These are phyloP conservation scores for Drosophila quinaria DNA, from an alignment of 2,888 invertebrate genomes.

Conservation along the genomic window DNA sequence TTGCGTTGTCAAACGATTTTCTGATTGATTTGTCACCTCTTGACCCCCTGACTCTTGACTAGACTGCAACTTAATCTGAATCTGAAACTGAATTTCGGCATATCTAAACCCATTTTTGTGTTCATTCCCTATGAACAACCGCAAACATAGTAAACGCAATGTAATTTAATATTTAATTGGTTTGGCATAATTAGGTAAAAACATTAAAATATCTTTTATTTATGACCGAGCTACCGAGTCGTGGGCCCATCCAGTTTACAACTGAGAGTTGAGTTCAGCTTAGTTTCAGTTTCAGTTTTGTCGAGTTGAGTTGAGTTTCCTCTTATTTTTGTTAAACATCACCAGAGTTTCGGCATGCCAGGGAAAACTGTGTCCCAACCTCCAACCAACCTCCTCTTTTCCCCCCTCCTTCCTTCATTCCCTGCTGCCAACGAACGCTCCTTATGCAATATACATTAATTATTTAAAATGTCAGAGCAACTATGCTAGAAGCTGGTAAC, in stretches of 20 bases:
- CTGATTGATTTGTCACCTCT: constrained; percentile 73
- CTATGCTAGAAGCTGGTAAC: constrained; percentile 66
- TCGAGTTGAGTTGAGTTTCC: constrained; percentile 51
- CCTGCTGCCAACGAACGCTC: constrained; percentile 9
- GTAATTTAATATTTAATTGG: constrained; percentile 77
- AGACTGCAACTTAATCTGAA: too few species aligned
- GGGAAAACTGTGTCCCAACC: constrained; percentile 22
- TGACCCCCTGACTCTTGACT: constrained; percentile 15
- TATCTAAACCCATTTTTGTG: background rate
- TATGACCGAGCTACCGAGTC: constrained; percentile 43
- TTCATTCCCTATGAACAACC: constrained; percentile 17
- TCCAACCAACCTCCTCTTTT: too few species aligned
- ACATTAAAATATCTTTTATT: constrained; percentile 79
- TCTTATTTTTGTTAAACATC: constrained; percentile 72
- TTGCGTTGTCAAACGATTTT: constrained; percentile 64
- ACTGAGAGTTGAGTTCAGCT: constrained; percentile 28
- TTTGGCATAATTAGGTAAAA: constrained; percentile 78
- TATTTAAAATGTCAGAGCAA: constrained; percentile 80
- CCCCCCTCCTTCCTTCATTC: background rate
- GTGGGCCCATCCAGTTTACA: constrained; percentile 23
- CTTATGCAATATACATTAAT: constrained; percentile 77
- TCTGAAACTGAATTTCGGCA: background rate
- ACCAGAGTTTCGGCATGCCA: constrained; percentile 55
- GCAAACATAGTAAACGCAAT: constrained; percentile 65
- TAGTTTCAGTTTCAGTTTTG: constrained; percentile 14